Conservation (phyloP, 2,113 vertebrate species). For the Junco hyemalis region DNA sequence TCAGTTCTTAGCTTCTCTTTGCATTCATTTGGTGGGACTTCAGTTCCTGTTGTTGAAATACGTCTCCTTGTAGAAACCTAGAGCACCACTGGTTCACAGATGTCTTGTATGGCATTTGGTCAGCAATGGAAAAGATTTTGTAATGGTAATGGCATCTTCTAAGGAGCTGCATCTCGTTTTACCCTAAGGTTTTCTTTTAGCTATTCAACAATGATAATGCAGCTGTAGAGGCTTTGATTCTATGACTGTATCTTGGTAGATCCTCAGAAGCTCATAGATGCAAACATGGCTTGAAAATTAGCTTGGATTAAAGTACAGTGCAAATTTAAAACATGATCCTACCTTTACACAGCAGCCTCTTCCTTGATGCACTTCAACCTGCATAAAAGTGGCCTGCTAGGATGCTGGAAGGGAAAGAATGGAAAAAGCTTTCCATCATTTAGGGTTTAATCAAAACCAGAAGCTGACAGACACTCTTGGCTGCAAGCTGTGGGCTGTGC, state of each 20-base stretch:
- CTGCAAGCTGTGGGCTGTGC: neutral
- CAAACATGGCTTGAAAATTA: neutral
- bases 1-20: neutral
- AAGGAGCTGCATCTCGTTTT: neutral
- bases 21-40: neutral
- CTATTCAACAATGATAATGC: neutral
- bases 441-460: slow-evolving; percentile 11
- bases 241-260: neutral
- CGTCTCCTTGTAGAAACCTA: neutral
- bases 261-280: neutral
- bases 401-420: neutral
- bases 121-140: neutral
- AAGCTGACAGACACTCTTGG: neutral
- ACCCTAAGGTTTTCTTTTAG: neutral
- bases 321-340: neutral
- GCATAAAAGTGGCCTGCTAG: neutral
- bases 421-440: neutral
- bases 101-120: neutral
- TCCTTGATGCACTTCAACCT: neutral
- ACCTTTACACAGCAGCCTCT: neutral
- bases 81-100: neutral
- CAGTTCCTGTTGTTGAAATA: neutral
- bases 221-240: neutral
- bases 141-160: neutral
- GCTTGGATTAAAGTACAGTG: neutral